Evolutionary conservation across 2,113 vertebrate genomes (phyloP), one percentile per base, ranked within the genome.

Genomic region (Thymallus thymallus): DNA sequence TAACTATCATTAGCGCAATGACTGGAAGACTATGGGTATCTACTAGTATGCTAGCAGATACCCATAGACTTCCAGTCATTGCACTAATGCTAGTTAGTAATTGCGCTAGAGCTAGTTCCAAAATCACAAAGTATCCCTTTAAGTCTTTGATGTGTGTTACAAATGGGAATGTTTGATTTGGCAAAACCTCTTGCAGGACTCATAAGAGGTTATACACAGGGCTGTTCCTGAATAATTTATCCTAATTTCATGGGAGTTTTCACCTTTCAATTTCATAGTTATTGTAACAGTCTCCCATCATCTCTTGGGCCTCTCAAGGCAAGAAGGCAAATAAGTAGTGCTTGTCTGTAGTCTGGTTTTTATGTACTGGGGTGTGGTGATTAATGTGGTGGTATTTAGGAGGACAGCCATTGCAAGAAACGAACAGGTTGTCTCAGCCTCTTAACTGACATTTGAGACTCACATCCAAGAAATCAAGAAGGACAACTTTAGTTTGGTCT

Each of bases 401-500:
- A 76, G 5, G 7, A 22, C 73, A 83, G 48, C 68, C 51, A 46
- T 68, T 81, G 35, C n/a, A 23, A 20, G 80, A 48, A 20, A 60
- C 7, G 2, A 60, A 60, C 35, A 41, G 35, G 35, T 41, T 2
- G 2, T 41, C 9, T 41, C 35, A 10, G 35, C 35, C 35, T 41
- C 35, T 41, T 9, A 41, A 9, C 35, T 41, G 35, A 41, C 35
- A 41, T 41, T 41, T 41, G 9, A 41, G 35, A 41, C 35, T 41
- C 35, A 41, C 35, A 41, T 41, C 35, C 9, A 41, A 41, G 35
- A 41, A 41, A 9, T 41, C 35, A 7, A 10, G 35, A n/a, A 60
- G 56, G n/a, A 22, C 20, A 60, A n/a, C 5, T 80, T 12, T 41
- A 10, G 2, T 41, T 41, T 41, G 76, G 46, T 89, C 86, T 76